phyloP scores from a whole-genome alignment of 2,888 invertebrate genomes.

The Emesis russula region DNA sequence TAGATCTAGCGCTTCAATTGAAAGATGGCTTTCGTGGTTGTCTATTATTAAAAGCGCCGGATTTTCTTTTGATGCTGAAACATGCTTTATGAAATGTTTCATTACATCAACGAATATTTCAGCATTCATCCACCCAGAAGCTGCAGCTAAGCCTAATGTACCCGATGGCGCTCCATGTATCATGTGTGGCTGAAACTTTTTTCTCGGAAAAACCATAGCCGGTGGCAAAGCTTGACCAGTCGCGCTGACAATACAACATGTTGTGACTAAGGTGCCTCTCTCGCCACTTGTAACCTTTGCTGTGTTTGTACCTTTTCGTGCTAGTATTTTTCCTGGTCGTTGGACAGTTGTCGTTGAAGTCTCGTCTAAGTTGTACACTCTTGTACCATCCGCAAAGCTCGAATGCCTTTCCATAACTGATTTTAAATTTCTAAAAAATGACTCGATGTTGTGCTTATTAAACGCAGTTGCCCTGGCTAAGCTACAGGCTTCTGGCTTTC shows the following conservation, averaged over 20 bases:
- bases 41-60: conserved; percentile 37
- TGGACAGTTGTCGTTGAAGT: conserved; percentile 36
- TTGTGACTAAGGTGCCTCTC: conserved; percentile 87
- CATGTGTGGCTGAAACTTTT: conserved; percentile 88
- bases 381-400: conserved; percentile 9
- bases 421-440: conserved; percentile 35
- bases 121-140: conserved; percentile 91
- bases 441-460: conserved; percentile 14
- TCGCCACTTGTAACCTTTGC: conserved; percentile 76
- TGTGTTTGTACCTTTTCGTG: conserved; percentile 58
- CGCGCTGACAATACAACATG: conserved; percentile 87
- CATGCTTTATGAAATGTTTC: conserved; percentile 65
- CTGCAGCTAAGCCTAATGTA: conserved; percentile 89
- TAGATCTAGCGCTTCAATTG: conserved; percentile 83
- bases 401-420: conserved; percentile 11
- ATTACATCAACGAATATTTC: conserved; percentile 90
- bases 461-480: conserved; percentile 27
- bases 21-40: conserved; percentile 85
- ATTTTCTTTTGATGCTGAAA: conserved; percentile 37
- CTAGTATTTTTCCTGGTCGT: conserved; percentile 86
- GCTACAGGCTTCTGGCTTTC: conserved; percentile 42
- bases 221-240: conserved; percentile 86
- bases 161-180: conserved; percentile 90
- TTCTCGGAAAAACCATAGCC: conserved; percentile 90
- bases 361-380: conserved; percentile 40